Conservation (phyloP, 2,797 vertebrate genomes). For the Rhinoraja longicauda region DNA sequence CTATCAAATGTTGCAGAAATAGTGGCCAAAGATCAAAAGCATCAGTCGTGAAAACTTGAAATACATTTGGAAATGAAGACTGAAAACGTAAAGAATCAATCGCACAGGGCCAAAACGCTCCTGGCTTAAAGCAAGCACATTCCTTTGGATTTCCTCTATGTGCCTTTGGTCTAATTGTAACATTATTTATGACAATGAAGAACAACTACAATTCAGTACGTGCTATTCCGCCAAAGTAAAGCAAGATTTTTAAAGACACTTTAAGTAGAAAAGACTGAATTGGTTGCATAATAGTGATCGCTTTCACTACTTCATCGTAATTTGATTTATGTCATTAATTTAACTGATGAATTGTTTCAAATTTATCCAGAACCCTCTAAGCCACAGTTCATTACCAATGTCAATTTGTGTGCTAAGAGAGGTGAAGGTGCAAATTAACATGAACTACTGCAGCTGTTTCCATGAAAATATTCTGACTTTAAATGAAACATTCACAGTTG, state of each 20-base stretch:
- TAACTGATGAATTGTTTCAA: not conserved
- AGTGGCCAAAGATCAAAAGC: not conserved
- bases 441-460: not conserved
- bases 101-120: not conserved
- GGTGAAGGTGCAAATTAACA: conserved; percentile 2
- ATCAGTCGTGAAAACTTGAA: not conserved
- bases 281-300: not conserved
- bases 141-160: not conserved
- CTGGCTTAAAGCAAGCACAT: not conserved
- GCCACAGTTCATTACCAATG: not conserved
- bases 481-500: conserved; percentile 14
- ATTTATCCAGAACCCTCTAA: not conserved
- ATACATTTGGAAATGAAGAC: not conserved
- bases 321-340: not conserved
- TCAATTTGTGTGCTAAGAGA: not conserved
- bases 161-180: not conserved
- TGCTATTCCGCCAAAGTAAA: not conserved
- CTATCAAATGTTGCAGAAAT: not conserved
- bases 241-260: not conserved
- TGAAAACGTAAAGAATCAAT: too few relatives aligned
- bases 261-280: not conserved
- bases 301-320: not conserved
- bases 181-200: not conserved
- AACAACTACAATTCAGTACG: not conserved
- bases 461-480: not conserved